Evolutionary conservation across 2,797 vertebrate species (phyloP).

Genomic region (Lithobates pipiens): DNA sequence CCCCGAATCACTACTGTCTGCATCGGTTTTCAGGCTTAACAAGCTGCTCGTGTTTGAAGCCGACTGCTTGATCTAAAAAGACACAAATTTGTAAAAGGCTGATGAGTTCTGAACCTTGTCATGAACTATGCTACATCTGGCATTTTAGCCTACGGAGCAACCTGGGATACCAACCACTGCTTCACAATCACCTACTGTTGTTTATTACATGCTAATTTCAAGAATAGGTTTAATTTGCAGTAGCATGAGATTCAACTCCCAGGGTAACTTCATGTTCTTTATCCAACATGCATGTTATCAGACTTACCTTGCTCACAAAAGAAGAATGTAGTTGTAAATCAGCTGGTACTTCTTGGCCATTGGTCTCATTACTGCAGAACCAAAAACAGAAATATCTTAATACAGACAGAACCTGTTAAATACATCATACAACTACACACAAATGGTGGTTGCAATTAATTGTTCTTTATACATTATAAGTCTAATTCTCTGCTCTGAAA

Average conservation of each 20-base stretch:
- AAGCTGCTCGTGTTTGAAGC: conserved; percentile 86
- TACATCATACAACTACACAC: background rate
- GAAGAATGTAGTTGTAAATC: conserved; percentile 99
- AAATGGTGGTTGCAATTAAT: background rate
- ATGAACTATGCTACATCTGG: background rate
- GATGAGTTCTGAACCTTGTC: background rate
- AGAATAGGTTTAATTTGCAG: background rate
- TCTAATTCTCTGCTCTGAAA: too few species aligned
- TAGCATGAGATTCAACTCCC: background rate
- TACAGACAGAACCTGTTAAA: background rate
- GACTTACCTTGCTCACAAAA: conserved; percentile 99
- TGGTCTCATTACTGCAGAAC: conserved; percentile 98
- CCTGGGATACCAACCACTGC: too few species aligned
- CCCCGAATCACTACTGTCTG: conserved; percentile 78
- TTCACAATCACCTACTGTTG: too few species aligned
- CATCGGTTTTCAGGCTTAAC: conserved; percentile 88
- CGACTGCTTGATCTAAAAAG: conserved; percentile 86
- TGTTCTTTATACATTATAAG: too few species aligned
- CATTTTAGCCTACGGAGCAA: too few species aligned
- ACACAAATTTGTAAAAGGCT: background rate
- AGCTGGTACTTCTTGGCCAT: conserved; percentile 93
- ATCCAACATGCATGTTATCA: background rate
- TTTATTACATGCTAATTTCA: background rate
- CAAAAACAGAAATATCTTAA: conserved; percentile 69
- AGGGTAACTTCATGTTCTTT: background rate